Percentiles rank a stretch among this genome's conserved stretches.
These are phyloP conservation scores for Odontocolon sp. DNA, from an alignment of 2,888 invertebrate species.

Conservation along the genomic window DNA sequence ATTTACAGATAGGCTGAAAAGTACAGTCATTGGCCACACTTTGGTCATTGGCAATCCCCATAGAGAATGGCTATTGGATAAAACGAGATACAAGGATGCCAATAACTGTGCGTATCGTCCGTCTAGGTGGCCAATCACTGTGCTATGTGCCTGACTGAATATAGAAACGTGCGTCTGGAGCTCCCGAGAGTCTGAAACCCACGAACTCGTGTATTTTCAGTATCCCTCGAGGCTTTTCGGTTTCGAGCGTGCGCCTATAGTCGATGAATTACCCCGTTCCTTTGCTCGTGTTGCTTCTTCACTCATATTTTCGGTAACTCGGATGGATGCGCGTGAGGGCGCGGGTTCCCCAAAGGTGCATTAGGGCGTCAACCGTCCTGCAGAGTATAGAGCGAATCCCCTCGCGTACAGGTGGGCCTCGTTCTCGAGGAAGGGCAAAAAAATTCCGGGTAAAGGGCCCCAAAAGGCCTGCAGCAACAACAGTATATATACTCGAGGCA, in stretches of 20 bases:
- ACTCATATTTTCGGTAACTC: conserved; percentile 33
- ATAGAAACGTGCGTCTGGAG: conserved; percentile 40
- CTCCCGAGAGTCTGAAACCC: conserved; percentile 18
- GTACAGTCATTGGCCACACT: no score
- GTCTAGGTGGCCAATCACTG: no score
- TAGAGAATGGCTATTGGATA: no score
- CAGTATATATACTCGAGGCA: conserved; percentile 19
- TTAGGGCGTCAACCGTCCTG: conserved; percentile 43
- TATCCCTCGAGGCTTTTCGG: conserved; percentile 24
- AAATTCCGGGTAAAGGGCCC: conserved; percentile 57
- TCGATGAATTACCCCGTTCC: conserved; percentile 32
- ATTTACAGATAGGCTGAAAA: conserved; percentile 71
- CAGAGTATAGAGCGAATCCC: conserved; percentile 10
- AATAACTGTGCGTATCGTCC: no score
- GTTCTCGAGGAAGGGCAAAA: conserved; percentile 54
- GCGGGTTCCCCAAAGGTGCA: conserved; percentile 37
- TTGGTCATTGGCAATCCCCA: no score
- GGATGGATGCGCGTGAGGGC: background rate
- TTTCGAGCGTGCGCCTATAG: background rate
- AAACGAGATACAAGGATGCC: no score
- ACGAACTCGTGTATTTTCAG: conserved; percentile 27
- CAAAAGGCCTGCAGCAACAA: conserved; percentile 28
- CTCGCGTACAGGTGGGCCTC: conserved; percentile 50
- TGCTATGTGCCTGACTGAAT: no score
- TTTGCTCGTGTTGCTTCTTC: conserved; percentile 14